These are phyloP conservation scores for Melanostigma gelatinosum DNA, from an alignment of 2,113 vertebrate species.

Conservation along the genomic window DNA sequence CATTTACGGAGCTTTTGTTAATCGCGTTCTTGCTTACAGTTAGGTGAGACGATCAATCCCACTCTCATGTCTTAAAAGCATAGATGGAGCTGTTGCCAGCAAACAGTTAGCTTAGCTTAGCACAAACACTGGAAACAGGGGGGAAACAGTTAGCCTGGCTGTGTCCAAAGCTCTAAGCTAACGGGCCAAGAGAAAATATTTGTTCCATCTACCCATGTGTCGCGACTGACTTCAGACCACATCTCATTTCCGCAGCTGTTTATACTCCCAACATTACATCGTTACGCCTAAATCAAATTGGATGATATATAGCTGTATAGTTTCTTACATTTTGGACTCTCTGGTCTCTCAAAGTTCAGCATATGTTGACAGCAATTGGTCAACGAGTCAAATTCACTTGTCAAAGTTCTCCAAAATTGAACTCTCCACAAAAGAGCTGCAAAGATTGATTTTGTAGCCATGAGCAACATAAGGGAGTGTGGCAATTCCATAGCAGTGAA, in stretches of 20 bases:
- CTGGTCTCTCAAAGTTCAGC: background rate
- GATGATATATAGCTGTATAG: background rate
- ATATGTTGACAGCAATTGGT: background rate
- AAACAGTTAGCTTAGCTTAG: background rate
- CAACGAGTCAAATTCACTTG: background rate
- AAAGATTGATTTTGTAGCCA: background rate
- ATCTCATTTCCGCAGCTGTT: background rate
- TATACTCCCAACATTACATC: background rate
- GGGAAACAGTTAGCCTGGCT: background rate
- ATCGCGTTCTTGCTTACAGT: background rate
- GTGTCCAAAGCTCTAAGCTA: background rate
- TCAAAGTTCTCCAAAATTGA: conserved; percentile 8
- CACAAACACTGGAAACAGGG: background rate
- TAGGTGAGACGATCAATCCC: background rate
- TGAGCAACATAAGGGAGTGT: background rate
- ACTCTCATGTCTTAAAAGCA: background rate
- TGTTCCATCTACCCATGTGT: background rate
- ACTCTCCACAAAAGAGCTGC: background rate
- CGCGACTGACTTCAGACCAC: background rate
- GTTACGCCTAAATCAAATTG: background rate
- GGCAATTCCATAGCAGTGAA: background rate
- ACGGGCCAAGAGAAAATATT: too few relatives aligned
- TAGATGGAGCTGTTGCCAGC: background rate
- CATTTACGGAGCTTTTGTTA: background rate
- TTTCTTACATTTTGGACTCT: background rate